Base-by-base conservation (phyloP, 2,113 vertebrate genomes). In the Heterotis niloticus region DNA sequence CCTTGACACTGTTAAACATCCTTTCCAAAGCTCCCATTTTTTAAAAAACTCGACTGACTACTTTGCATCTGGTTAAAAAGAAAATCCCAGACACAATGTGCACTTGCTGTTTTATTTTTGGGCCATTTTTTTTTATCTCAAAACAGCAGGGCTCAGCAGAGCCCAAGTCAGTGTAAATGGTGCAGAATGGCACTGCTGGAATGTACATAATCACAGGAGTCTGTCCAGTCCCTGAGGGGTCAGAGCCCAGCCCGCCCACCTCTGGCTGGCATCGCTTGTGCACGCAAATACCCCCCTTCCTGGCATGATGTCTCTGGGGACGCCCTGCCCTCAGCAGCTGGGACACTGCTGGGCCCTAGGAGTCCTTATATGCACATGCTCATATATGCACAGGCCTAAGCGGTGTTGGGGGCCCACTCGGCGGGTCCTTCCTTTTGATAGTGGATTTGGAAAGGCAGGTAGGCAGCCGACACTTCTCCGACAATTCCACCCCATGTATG, bases 141-240 rank as follows among this genome's bases (percentile, higher is more conserved):
- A 18, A 71, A 54, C 0, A 73, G 1, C 70, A 73, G 64, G 64
- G n/a, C 18, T 14, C 18, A 24, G 9, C 34, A 17, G 64, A 67
- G 60, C 76, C 24, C 54, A 23, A 44, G 64, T 77, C 51, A 77
- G 76, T 77, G 23, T 64, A 67, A 67, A 77, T 54, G 51, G 24
- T 14, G 76, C 26, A 14, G 44, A 54, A 44, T n/a, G 64, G 76
- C 3, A 16, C 51, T 52, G 64, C 62, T 66, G 75, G 75, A 77
- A 57, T 77, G 64, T 52, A 23, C 76, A 77, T 77, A 77, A 57
- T 67, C 67, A 77, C 76, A 57, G 76, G 76, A 77, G 52, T 67
- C 34, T 26, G 13, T 23, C 76, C 76, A 51, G 14, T 66, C 64
- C 76, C 76, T 17, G 12, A 12, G 34, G 62, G 34, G 10, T 52